Conservation (phyloP, 2,797 vertebrate species). For the Falco berigora region DNA sequence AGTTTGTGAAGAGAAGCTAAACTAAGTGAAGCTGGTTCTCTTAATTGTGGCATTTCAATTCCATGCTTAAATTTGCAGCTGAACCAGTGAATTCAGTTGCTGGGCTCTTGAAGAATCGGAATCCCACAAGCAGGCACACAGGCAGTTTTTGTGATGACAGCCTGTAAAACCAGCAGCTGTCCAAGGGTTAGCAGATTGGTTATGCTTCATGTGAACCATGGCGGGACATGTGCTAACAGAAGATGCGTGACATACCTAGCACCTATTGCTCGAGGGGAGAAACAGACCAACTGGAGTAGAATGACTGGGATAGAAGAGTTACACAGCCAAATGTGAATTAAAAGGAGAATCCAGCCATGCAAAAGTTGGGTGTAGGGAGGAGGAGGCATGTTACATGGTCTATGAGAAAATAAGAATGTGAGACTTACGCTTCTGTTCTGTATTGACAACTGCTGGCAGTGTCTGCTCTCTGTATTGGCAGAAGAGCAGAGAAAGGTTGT, state of each 20-base stretch:
- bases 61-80: not conserved
- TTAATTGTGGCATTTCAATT: not conserved
- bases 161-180: constrained; percentile 46
- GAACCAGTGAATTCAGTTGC: not conserved
- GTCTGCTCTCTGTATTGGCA: not conserved
- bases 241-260: not conserved
- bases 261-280: not conserved
- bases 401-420: not conserved
- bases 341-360: not conserved
- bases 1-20: not conserved
- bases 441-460: not conserved
- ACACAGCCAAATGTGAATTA: not conserved
- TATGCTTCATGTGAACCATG: not conserved
- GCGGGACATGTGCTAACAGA: not conserved
- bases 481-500: not conserved
- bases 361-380: not conserved
- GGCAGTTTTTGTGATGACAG: constrained; percentile 47
- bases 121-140: not conserved
- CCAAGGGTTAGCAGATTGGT: constrained; percentile 19
- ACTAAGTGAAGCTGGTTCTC: not conserved
- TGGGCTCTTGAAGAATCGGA: not conserved
- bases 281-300: not conserved
- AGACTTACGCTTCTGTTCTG: not conserved
- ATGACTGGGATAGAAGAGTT: not conserved
- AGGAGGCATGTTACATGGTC: not conserved